These are phyloP conservation scores for Tor tambroides DNA, from an alignment of 2,113 vertebrate genomes.

Conservation along the genomic window DNA sequence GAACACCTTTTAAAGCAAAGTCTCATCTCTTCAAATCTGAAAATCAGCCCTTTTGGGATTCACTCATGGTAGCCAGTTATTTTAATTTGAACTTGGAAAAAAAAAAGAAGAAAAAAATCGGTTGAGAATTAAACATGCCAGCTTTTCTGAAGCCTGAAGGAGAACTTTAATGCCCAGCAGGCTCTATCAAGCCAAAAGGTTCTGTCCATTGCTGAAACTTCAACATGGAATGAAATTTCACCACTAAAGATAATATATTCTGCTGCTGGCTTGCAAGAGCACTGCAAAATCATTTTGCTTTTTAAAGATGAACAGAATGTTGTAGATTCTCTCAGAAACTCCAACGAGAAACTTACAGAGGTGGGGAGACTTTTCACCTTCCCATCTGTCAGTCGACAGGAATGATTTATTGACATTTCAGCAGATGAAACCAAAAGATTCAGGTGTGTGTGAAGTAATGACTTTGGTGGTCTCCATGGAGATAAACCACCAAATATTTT, in stretches of 20 bases:
- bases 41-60: background rate
- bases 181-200: background rate
- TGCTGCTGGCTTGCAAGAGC: conserved; percentile 7
- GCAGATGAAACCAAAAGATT: background rate
- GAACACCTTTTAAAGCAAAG: background rate
- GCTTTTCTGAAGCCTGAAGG: background rate
- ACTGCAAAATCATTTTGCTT: background rate
- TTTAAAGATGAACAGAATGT: background rate
- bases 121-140: background rate
- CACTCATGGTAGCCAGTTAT: background rate
- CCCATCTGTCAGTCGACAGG: background rate
- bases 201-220: background rate
- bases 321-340: conserved; percentile 24
- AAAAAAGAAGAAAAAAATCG: background rate
- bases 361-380: background rate
- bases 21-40: background rate
- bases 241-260: background rate
- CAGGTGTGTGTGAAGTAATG: conserved; percentile 9
- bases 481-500: background rate
- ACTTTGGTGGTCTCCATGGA: background rate
- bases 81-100: too few relatives aligned
- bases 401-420: conserved; percentile 31
- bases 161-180: background rate
- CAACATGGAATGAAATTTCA: conserved; percentile 4
- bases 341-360: background rate